A percentile compares a stretch with the other conserved stretches of the same genome.
These are phyloP conservation scores for Chelmon rostratus DNA, from an alignment of 2,797 vertebrate species.

Conservation along the genomic window DNA sequence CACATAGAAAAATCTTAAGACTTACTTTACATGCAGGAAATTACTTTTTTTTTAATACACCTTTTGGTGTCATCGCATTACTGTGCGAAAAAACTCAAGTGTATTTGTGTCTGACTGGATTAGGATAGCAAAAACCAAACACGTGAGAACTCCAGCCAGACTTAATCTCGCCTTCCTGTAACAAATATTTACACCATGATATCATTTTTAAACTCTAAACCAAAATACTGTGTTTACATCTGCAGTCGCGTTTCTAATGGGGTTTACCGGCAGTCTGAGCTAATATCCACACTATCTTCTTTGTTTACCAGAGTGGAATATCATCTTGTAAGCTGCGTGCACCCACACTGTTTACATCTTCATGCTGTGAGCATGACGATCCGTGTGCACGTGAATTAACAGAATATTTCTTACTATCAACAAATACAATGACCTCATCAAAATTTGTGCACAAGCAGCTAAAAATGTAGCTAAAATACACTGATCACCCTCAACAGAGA, in stretches of 20 bases:
- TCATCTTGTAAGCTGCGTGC: neutral
- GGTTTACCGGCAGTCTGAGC: slow-evolving; percentile 29
- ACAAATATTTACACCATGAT: slow-evolving; percentile 50
- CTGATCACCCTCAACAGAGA: neutral
- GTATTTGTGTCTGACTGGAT: neutral
- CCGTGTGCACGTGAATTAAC: neutral
- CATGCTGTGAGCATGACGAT: neutral
- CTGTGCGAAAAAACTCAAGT: too few species aligned
- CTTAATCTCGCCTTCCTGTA: neutral
- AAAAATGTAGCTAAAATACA: neutral
- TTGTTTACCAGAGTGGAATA: neutral
- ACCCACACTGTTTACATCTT: slow-evolving; percentile 15
- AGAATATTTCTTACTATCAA: neutral
- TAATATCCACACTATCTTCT: slow-evolving; percentile 17
- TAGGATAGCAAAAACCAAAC: neutral
- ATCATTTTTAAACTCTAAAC: slow-evolving; percentile 29
- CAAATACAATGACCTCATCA: slow-evolving; percentile 2
- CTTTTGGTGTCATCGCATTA: too few species aligned
- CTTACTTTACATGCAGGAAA: too few species aligned
- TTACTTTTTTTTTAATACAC: too few species aligned
- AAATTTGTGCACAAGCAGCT: neutral
- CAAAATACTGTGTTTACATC: slow-evolving; percentile 24
- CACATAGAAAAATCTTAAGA: too few species aligned
- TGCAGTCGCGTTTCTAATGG: slow-evolving; percentile 13
- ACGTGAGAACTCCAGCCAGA: neutral